Evolutionary conservation across 2,888 invertebrate genomes (phyloP), one percentile per base, ranked within the genome.

Genomic region (Limnephilus lunatus): DNA sequence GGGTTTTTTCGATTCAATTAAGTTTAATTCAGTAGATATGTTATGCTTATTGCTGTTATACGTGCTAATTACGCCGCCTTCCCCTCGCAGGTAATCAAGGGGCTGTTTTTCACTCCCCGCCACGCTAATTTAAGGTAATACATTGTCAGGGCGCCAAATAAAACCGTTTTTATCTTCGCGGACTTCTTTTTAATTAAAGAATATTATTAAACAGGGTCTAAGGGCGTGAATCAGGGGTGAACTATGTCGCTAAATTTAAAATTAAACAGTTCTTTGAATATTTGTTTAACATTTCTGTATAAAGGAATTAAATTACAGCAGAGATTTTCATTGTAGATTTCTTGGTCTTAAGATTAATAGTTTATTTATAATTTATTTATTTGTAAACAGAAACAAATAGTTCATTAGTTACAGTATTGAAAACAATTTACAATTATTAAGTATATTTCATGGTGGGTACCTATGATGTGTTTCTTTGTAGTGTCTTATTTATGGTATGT

Each of bases 111-210:
- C 68, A 68, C 85, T 48, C 86, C 86, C 12, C 48, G 39, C 86
- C 30, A 14, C 2, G 30, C 44, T 86, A 44, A 86, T 86, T 86
- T 86, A 86, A 86, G 86, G 86, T 86, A 86, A 86, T 86, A 44
- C 53, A 86, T 44, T 48, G 86, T 48, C 86, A 53, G 86, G 86
- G 44, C 86, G 44, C 86, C 86, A 86, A 86, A 86, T 86, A 86
- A 86, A 86, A 86, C 44, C 48, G 15, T 86, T 86, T 86, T 86
- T 86, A 86, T 44, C 86, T 39, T 48, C 86, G 15, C n/a, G 14
- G 44, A 48, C 86, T 86, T 48, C 44, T 44, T 86, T 86, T 86
- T 86, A 86, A 86, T 86, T 86, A 86, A 86, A 86, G 86, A 86
- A 86, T 86, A 15, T 86, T 39, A 44, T 85, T n/a, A 35, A 85